These are phyloP conservation scores for Epistrophe grossulariae DNA, from an alignment of 2,888 invertebrate species.

Conservation along the genomic window DNA sequence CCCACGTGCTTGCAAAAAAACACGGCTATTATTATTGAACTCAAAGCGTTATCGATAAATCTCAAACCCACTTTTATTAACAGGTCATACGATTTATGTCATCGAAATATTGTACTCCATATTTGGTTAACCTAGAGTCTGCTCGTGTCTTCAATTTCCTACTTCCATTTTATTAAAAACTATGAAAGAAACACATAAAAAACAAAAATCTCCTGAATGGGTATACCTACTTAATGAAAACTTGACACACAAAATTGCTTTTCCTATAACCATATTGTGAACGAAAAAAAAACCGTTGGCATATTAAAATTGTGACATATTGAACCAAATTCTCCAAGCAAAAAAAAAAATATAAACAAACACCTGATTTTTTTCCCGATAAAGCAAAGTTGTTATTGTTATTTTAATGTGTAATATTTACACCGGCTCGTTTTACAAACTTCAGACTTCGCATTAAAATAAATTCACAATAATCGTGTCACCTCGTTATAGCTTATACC, in stretches of 20 bases:
- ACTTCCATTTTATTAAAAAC: no score
- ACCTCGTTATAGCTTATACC: slow-evolving; percentile 46
- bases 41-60: no score
- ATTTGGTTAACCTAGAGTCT: no score
- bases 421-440: slow-evolving; percentile 2
- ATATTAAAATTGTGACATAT: slow-evolving; percentile 35
- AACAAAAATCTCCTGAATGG: not conserved
- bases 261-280: slow-evolving; percentile 22
- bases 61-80: no score
- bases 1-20: no score
- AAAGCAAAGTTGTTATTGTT: not conserved
- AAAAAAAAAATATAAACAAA: slow-evolving; percentile 52
- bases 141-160: no score
- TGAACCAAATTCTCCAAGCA: not conserved
- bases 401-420: not conserved
- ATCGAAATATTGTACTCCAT: no score
- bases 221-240: slow-evolving; percentile 1
- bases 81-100: no score
- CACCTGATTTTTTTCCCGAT: not conserved
- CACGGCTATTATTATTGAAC: no score
- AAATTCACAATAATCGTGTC: slow-evolving; percentile 51
- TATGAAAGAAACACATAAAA: no score
- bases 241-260: not conserved
- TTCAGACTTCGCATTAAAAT: slow-evolving; percentile 19
- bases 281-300: slow-evolving; percentile 14